These are phyloP conservation scores for Micronycteris hirsuta DNA, from an alignment of 2,113 vertebrate genomes.

Conservation along the genomic window DNA sequence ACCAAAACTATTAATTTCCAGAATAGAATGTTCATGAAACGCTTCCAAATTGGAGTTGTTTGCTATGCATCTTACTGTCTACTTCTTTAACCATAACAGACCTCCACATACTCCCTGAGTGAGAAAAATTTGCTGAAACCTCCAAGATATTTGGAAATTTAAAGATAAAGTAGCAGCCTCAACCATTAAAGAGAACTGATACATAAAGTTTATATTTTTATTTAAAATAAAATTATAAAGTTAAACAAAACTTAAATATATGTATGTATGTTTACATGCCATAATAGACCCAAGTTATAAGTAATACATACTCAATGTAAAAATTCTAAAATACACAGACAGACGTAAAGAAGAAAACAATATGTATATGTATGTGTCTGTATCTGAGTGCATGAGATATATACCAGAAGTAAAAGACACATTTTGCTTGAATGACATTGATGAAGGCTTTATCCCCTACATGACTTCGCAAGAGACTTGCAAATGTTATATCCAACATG, in stretches of 20 bases:
- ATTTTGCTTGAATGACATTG: conserved; percentile 40
- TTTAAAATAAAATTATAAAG: conserved; percentile 58
- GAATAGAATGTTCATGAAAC: conserved; percentile 63
- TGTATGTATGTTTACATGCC: neutral
- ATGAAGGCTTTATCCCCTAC: conserved; percentile 11
- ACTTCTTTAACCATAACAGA: conserved; percentile 59
- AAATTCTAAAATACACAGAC: neutral
- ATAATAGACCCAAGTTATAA: neutral
- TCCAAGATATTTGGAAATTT: conserved; percentile 44
- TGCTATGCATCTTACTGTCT: conserved; percentile 52
- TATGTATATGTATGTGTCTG: rapidly evolving
- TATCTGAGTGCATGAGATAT: neutral
- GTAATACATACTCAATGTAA: neutral
- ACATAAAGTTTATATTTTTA: conserved; percentile 21
- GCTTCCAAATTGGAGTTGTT: conserved; percentile 68
- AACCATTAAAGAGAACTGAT: conserved; percentile 44
- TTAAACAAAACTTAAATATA: neutral
- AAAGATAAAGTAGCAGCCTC: conserved; percentile 32
- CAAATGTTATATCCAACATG: conserved; percentile 37
- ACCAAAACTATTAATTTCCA: conserved; percentile 41
- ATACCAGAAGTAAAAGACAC: conserved; percentile 26
- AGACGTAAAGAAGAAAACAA: neutral
- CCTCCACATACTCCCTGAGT: conserved; percentile 44
- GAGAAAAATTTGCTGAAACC: neutral
- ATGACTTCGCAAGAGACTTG: conserved; percentile 61